Conservation (phyloP, 2,113 vertebrate species). For the Mugil cephalus region DNA sequence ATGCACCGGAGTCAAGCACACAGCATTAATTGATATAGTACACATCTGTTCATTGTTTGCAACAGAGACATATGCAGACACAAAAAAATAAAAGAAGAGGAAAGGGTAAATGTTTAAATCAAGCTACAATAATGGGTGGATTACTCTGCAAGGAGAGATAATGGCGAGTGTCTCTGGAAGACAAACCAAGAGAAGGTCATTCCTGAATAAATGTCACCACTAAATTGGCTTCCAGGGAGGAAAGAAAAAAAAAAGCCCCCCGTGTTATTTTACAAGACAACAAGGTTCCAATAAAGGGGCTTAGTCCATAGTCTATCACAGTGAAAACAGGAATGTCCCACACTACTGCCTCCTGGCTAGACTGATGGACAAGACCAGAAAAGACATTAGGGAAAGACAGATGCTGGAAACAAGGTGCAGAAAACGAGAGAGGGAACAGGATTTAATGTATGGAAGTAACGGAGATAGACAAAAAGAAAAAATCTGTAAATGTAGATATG, state of each 20-base stretch:
- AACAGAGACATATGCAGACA: conserved; percentile 1
- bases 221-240: conserved; percentile 74
- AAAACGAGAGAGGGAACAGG: not conserved
- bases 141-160: conserved; percentile 69
- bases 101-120: conserved; percentile 70
- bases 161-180: conserved; percentile 57
- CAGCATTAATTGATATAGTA: conserved; percentile 24
- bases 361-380: conserved; percentile 41
- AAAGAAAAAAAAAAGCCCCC: conserved; percentile 27
- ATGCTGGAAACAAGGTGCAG: conserved; percentile 36
- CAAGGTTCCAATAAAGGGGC: conserved; percentile 73
- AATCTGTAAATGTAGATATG: conserved; percentile 27
- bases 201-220: conserved; percentile 80
- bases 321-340: conserved; percentile 52
- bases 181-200: conserved; percentile 79
- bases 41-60: conserved; percentile 40
- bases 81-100: conserved; percentile 1
- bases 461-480: conserved; percentile 14
- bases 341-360: conserved; percentile 61
- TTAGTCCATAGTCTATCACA: conserved; percentile 68
- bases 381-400: conserved; percentile 25
- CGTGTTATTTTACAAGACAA: conserved; percentile 74
- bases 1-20: not conserved
- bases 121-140: conserved; percentile 66
- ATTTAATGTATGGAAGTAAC: conserved; percentile 10